Evolutionary conservation across 2,113 vertebrate genomes (phyloP).

Genomic region (Neodon shergylaensis): DNA sequence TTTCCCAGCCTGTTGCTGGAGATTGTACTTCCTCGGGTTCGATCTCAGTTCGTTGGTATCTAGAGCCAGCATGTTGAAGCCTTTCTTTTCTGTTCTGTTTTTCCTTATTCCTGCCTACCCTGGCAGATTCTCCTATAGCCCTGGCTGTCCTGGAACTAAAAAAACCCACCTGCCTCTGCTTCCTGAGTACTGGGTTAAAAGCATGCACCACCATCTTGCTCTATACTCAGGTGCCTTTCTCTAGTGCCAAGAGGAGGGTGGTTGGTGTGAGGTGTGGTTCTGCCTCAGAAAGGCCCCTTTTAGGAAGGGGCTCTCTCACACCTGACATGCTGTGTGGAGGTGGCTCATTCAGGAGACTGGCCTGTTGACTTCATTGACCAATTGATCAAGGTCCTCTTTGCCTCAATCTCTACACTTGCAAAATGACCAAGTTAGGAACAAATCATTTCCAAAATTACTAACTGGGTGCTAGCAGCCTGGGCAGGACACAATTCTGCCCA

Average conservation of each 20-base stretch:
- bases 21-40: background rate
- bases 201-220: background rate
- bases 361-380: background rate
- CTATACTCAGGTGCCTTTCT: background rate
- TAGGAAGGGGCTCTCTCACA: background rate
- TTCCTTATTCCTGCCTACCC: no score
- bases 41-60: background rate
- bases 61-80: background rate
- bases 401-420: constrained; percentile 38
- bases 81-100: background rate
- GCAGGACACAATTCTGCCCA: background rate
- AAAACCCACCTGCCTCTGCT: background rate
- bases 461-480: background rate
- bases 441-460: background rate
- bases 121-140: background rate
- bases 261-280: background rate
- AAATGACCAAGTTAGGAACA: background rate
- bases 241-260: background rate
- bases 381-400: background rate
- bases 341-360: background rate
- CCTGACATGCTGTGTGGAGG: background rate
- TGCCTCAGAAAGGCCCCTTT: background rate
- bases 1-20: background rate
- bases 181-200: background rate
- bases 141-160: background rate